These are phyloP conservation scores for Furcifer pardalis DNA, from an alignment of 2,797 vertebrate genomes.

Conservation along the genomic window DNA sequence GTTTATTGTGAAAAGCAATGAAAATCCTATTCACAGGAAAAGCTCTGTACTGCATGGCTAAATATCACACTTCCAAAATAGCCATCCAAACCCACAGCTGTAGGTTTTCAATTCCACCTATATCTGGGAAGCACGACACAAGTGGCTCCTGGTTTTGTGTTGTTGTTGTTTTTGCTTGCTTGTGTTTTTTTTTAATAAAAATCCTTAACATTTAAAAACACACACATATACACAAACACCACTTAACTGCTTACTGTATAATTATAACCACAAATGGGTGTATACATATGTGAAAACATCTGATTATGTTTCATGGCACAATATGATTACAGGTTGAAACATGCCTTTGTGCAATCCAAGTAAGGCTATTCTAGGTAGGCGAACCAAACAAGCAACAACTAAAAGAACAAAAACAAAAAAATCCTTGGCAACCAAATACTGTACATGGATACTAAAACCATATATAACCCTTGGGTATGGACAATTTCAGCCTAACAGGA, in stretches of 20 bases:
- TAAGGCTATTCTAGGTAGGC: not conserved
- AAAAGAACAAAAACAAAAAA: not conserved
- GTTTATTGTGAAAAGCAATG: not conserved
- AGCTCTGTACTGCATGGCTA: not conserved
- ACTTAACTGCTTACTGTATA: conserved; percentile 17
- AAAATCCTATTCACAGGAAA: not conserved
- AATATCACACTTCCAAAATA: not conserved
- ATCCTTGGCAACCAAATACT: conserved; percentile 16
- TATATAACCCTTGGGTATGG: not conserved
- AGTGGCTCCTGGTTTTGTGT: not conserved
- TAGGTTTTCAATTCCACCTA: not conserved
- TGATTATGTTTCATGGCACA: conserved; percentile 42
- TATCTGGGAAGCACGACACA: not conserved
- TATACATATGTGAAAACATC: conserved; percentile 34
- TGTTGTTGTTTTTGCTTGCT: not conserved
- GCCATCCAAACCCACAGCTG: not conserved
- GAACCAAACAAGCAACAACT: conserved; percentile 2
- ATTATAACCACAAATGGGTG: conserved; percentile 47
- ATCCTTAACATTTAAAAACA: not conserved
- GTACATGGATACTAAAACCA: no score
- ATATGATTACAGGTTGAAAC: conserved; percentile 47
- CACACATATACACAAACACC: not conserved
- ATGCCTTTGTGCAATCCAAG: conserved; percentile 32
- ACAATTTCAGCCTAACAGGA: not conserved
- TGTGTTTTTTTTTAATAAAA: not conserved